phyloP scores from a whole-genome alignment of 1,140 invertebrate genomes.

The Conus ventricosus region DNA sequence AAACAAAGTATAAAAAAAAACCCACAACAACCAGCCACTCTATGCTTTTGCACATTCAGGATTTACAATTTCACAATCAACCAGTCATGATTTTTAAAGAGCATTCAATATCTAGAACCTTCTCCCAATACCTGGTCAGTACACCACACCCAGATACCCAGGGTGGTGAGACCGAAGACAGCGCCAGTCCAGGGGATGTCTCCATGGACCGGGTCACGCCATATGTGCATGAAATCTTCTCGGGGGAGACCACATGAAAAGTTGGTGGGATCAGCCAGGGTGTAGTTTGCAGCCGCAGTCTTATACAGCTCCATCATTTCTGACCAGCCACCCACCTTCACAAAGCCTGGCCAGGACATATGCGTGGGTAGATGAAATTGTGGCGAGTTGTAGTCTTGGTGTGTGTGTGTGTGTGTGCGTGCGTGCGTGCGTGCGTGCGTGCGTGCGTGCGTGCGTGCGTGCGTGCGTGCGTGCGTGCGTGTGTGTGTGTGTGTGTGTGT shows the following conservation, averaged over 20 bases:
- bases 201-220: slow-evolving; percentile 72
- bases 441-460: too few relatives aligned
- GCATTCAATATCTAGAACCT: background rate
- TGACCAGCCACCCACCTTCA: slow-evolving; percentile 74
- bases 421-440: too few relatives aligned
- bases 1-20: too few relatives aligned
- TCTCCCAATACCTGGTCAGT: slow-evolving; percentile 76
- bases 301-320: slow-evolving; percentile 72
- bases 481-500: too few relatives aligned
- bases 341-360: slow-evolving; percentile 58
- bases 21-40: too few relatives aligned
- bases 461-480: too few relatives aligned
- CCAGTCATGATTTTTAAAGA: background rate
- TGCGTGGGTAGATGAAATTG: too few relatives aligned
- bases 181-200: slow-evolving; percentile 78
- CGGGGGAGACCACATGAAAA: slow-evolving; percentile 62
- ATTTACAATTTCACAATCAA: too few relatives aligned
- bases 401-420: too few relatives aligned
- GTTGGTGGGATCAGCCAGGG: slow-evolving; percentile 51
- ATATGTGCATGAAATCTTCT: slow-evolving; percentile 75
- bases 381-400: too few relatives aligned
- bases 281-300: slow-evolving; percentile 67
- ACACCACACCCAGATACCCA: slow-evolving; percentile 79
- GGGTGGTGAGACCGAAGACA: slow-evolving; percentile 77
- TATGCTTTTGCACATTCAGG: too few relatives aligned